These are phyloP conservation scores for Cantharis nigra DNA, from an alignment of 2,888 invertebrate species.

Conservation along the genomic window DNA sequence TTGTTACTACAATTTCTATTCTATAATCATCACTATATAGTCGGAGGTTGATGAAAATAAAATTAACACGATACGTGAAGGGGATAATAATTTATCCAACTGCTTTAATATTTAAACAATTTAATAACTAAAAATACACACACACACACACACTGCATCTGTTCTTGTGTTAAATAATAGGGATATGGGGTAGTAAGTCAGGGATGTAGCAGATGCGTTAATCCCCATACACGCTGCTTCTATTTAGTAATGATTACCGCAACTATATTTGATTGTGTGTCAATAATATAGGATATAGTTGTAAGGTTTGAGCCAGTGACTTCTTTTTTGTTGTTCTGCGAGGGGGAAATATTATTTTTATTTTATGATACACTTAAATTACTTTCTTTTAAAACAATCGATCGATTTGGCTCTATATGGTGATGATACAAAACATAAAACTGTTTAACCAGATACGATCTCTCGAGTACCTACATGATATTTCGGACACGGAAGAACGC, in stretches of 20 bases:
- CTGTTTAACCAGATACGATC: conserved; percentile 17
- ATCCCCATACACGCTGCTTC: neutral
- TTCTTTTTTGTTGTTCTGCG: neutral
- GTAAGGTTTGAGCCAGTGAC: neutral
- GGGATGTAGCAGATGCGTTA: neutral
- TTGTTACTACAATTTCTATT: neutral
- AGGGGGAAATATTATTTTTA: neutral
- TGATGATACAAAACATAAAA: conserved; percentile 13
- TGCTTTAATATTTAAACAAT: neutral
- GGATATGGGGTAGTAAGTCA: neutral
- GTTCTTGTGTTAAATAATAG: neutral
- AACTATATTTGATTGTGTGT: neutral
- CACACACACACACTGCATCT: neutral
- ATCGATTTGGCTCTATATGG: neutral
- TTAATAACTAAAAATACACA: neutral
- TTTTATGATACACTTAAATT: neutral
- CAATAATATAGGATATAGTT: neutral
- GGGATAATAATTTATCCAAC: neutral
- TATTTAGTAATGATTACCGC: neutral
- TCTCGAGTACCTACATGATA: conserved; percentile 17
- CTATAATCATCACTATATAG: neutral
- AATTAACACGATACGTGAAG: neutral
- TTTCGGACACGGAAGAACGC: conserved; percentile 26
- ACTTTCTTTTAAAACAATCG: neutral
- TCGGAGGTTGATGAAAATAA: neutral